A percentile compares a stretch with the other conserved stretches of the same genome.
Conservation (phyloP, 2,113 vertebrate species). For the Tricholaema leucomelas region DNA sequence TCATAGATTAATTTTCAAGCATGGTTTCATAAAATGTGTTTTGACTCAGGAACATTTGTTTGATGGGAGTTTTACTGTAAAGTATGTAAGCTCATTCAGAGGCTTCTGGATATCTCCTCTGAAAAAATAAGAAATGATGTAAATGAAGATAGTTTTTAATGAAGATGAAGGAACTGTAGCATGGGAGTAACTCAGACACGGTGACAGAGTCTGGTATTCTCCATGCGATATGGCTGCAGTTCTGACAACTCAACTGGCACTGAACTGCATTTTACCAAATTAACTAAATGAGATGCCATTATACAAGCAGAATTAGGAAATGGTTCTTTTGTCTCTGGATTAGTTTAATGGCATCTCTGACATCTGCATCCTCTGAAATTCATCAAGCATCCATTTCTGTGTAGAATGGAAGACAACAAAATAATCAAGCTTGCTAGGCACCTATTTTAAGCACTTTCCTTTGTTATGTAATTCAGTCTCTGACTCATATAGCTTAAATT, state of each 20-base stretch:
- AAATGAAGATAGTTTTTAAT: background rate
- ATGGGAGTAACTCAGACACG: background rate
- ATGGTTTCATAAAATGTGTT: background rate
- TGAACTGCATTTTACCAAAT: slow-evolving; percentile 11
- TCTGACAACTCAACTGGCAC: background rate
- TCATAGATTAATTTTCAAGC: background rate
- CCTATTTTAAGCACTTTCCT: background rate
- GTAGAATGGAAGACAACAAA: background rate
- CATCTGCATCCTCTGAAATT: background rate
- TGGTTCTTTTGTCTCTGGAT: background rate
- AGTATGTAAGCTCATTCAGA: background rate
- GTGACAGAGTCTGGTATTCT: background rate
- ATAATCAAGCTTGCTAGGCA: background rate
- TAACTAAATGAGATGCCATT: background rate
- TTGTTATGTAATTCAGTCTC: background rate
- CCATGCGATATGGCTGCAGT: background rate
- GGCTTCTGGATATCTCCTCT: background rate
- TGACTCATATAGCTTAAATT: background rate
- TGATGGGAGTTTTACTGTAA: slow-evolving; percentile 11
- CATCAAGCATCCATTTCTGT: background rate
- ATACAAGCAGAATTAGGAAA: background rate
- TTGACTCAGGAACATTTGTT: background rate
- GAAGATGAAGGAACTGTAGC: background rate
- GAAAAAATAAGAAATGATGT: background rate
- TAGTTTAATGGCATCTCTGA: slow-evolving; percentile 10